Evolutionary conservation across 2,113 vertebrate genomes (phyloP).

Genomic region (Ophthalmotilapia sp.): DNA sequence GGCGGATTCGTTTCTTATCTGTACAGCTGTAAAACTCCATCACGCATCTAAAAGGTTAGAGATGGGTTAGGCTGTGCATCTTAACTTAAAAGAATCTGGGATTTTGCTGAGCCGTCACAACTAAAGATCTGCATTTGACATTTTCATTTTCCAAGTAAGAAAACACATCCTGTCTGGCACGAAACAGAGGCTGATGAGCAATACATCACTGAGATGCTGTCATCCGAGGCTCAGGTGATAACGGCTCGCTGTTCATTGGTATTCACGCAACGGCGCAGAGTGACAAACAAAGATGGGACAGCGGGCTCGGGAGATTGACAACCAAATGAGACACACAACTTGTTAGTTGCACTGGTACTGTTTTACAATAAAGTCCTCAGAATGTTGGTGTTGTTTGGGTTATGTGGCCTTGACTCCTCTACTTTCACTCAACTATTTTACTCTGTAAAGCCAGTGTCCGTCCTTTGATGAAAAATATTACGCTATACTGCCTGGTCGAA

Average conservation of each 20-base stretch:
- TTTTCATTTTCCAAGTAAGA: constrained; percentile 40
- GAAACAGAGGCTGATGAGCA: constrained; percentile 15
- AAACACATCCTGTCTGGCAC: constrained; percentile 11
- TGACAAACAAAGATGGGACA: background rate
- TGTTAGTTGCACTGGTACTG: background rate
- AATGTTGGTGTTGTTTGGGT: background rate
- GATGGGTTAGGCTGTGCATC: background rate
- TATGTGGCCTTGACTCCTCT: background rate
- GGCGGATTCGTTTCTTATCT: constrained; percentile 6
- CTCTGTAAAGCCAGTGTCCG: background rate
- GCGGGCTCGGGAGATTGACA: background rate
- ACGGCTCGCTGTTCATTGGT: constrained; percentile 24
- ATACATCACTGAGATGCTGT: constrained; percentile 36
- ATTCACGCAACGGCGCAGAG: constrained; percentile 27
- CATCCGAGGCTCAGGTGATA: constrained; percentile 28
- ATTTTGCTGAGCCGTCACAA: constrained; percentile 35
- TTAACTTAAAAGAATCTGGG: constrained; percentile 14
- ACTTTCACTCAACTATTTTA: background rate
- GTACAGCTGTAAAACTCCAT: constrained; percentile 16
- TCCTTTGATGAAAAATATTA: background rate
- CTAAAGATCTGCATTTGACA: constrained; percentile 52
- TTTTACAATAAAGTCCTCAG: background rate
- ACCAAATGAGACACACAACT: background rate
- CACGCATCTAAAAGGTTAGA: constrained; percentile 5
- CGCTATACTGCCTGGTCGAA: background rate